Conservation (phyloP, 2,797 vertebrate genomes). For the Enteromius unitaeniatus region DNA sequence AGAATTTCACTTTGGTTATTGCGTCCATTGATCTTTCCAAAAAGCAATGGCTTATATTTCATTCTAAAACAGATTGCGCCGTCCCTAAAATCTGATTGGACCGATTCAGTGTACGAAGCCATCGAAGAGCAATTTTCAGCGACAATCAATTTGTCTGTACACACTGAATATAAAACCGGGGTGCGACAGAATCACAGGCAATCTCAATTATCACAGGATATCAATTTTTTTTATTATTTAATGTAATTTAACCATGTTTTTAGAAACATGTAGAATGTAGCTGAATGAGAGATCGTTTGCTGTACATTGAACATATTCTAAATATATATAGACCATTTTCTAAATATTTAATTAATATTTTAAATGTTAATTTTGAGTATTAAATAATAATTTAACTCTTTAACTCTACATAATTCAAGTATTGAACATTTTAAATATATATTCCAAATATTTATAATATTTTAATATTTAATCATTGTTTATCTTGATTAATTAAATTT, state of each 20-base stretch:
- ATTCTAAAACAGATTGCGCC: neutral
- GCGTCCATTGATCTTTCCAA: constrained; percentile 23
- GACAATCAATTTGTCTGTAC: neutral
- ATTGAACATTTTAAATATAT: neutral
- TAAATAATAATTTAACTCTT: neutral
- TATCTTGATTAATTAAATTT: neutral
- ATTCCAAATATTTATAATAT: neutral
- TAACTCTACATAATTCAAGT: neutral
- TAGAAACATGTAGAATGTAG: neutral
- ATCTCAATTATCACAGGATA: neutral
- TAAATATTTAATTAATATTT: neutral
- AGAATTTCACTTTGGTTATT: constrained; percentile 36
- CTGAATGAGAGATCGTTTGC: neutral
- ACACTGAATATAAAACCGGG: neutral
- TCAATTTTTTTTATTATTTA: neutral
- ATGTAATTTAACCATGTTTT: neutral
- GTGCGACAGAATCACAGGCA: neutral
- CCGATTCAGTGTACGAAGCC: neutral
- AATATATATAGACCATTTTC: neutral
- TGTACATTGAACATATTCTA: neutral
- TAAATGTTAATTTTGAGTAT: neutral
- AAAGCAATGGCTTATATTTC: constrained; percentile 7
- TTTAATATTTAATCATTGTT: neutral
- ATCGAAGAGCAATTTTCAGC: neutral
- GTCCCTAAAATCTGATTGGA: constrained; percentile 25